These are phyloP conservation scores for Digitonthophagus gazella DNA, from an alignment of 2,888 invertebrate genomes.

Conservation along the genomic window DNA sequence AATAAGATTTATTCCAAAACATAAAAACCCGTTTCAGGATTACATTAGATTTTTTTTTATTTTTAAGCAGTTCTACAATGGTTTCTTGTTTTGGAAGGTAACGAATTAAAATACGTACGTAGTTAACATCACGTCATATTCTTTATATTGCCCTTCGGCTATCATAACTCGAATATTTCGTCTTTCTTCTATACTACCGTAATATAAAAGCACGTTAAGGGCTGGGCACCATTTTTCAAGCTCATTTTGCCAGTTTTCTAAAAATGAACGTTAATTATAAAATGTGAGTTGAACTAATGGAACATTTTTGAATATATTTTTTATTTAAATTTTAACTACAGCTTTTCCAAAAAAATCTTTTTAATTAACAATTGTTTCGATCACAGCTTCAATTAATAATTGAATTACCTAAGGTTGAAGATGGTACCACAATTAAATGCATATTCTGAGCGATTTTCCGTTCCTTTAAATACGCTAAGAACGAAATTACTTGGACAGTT, in stretches of 20 bases:
- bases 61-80: too few relatives aligned
- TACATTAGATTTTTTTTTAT: too few relatives aligned
- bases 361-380: not conserved
- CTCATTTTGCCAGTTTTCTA: slow-evolving; percentile 84
- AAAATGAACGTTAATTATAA: too few relatives aligned
- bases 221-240: slow-evolving; percentile 76
- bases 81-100: too few relatives aligned
- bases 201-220: slow-evolving; percentile 81
- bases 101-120: slow-evolving; percentile 71
- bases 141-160: slow-evolving; percentile 67
- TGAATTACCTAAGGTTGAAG: slow-evolving; percentile 81
- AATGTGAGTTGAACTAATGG: too few relatives aligned
- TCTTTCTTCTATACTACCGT: slow-evolving; percentile 84
- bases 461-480: slow-evolving; percentile 85
- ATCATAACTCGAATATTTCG: slow-evolving; percentile 73
- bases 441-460: slow-evolving; percentile 70
- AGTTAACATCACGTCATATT: slow-evolving; percentile 82
- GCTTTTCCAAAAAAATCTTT: not conserved
- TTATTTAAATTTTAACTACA: not conserved
- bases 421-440: slow-evolving; percentile 93
- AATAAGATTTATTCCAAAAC: not conserved
- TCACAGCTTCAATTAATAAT: not conserved
- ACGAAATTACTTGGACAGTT: slow-evolving; percentile 91
- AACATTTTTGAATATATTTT: not conserved
- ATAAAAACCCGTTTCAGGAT: too few relatives aligned